Conservation (phyloP, 1,140 invertebrate species). For the Macrosteles quadrilineatus region DNA sequence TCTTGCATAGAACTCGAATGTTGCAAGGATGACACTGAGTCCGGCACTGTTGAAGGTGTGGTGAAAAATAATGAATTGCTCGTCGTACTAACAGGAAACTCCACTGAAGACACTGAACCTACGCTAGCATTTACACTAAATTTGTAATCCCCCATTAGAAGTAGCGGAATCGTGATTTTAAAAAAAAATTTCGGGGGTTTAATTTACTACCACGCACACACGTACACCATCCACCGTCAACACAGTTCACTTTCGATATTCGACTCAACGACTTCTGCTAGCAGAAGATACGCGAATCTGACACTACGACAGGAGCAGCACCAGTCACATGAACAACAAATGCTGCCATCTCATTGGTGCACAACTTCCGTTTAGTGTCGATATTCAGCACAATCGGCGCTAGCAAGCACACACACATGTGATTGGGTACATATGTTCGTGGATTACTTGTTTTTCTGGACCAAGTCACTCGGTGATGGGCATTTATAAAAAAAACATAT, state of each 20-base stretch:
- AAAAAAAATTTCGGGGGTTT: constrained; percentile 30
- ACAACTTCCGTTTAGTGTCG: background rate
- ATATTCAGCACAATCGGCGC: background rate
- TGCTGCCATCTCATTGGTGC: background rate
- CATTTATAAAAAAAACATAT: too few relatives aligned
- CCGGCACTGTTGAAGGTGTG: constrained; percentile 46
- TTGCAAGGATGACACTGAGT: constrained; percentile 41
- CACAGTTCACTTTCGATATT: constrained; percentile 33
- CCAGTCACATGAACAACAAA: background rate
- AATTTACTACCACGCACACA: constrained; percentile 32
- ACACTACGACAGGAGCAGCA: constrained; percentile 17
- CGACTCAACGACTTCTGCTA: constrained; percentile 32
- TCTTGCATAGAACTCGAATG: constrained; percentile 54
- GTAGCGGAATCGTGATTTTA: constrained; percentile 27
- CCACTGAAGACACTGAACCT: constrained; percentile 50
- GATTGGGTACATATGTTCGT: constrained; percentile 15
- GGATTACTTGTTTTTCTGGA: too few relatives aligned
- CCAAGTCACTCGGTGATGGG: too few relatives aligned
- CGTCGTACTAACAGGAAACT: constrained; percentile 50
- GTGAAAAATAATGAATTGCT: constrained; percentile 50
- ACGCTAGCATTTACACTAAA: constrained; percentile 47
- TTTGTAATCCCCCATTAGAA: constrained; percentile 56
- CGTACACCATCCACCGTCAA: constrained; percentile 35
- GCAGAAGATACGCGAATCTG: background rate
- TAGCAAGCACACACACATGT: background rate